These are phyloP conservation scores for Dolichopus griseipennis DNA, from an alignment of 2,888 invertebrate species.

Conservation along the genomic window DNA sequence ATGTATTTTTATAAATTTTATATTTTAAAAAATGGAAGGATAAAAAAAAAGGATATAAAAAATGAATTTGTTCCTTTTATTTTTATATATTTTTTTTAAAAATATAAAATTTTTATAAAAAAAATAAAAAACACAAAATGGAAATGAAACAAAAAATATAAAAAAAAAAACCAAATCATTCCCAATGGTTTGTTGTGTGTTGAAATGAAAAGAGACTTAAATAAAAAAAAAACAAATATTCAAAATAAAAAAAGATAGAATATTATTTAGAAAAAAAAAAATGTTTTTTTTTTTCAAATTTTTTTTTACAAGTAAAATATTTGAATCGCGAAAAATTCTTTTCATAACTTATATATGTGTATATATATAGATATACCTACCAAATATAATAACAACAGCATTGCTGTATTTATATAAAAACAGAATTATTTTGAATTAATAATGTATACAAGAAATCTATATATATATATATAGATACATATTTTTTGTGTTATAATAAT, in stretches of 20 bases:
- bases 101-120: background rate
- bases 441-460: too few relatives aligned
- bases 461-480: too few relatives aligned
- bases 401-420: background rate
- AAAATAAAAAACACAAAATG: background rate
- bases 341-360: too few relatives aligned
- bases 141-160: background rate
- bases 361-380: too few relatives aligned
- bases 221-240: background rate
- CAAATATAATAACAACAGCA: background rate
- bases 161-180: background rate
- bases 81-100: too few relatives aligned
- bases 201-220: background rate
- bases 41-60: too few relatives aligned
- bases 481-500: too few relatives aligned
- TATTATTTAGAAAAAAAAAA: too few relatives aligned
- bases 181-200: background rate
- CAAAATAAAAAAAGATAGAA: background rate
- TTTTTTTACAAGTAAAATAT: background rate
- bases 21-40: too few relatives aligned
- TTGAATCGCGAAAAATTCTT: background rate
- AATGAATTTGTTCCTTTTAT: too few relatives aligned
- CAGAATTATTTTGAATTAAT: background rate
- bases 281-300: too few relatives aligned
- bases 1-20: background rate